phyloP scores from a whole-genome alignment of 2,797 vertebrate genomes.

The Eulemur rubriventer region DNA sequence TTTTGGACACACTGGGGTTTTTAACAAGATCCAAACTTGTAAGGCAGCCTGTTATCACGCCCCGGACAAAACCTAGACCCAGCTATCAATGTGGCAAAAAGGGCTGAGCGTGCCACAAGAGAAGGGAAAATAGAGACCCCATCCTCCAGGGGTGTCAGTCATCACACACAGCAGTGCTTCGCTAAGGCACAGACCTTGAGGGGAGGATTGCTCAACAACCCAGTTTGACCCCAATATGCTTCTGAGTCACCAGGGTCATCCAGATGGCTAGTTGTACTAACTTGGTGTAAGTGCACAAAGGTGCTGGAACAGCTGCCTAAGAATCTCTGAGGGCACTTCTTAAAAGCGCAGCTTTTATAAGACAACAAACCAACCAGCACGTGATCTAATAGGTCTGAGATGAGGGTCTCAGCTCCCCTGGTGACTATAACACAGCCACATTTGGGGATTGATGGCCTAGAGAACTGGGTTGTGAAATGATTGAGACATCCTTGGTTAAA shows the following conservation, averaged over 20 bases:
- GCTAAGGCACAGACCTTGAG: neutral
- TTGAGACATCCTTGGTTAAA: neutral
- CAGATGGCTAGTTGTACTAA: neutral
- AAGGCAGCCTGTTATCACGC: neutral
- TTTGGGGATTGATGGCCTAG: neutral
- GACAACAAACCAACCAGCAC: constrained; percentile 6
- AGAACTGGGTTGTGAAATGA: neutral
- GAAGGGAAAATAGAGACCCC: neutral
- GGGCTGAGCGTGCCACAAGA: neutral
- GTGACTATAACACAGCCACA: neutral
- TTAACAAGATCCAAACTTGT: neutral
- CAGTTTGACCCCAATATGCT: neutral
- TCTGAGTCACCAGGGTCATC: neutral
- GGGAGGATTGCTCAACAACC: neutral
- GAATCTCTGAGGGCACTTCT: neutral
- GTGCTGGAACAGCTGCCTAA: neutral
- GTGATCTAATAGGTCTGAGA: neutral
- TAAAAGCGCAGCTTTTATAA: constrained; percentile 33
- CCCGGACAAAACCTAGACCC: neutral
- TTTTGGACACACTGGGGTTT: neutral
- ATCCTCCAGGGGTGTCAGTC: neutral
- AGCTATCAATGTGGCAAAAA: neutral
- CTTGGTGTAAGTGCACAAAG: neutral
- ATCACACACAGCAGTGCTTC: neutral
- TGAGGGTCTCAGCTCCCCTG: neutral